Percentiles rank a stretch among this genome's conserved stretches.
These are phyloP conservation scores for Panulirus ornatus DNA, from an alignment of 1,140 invertebrate species.

Conservation along the genomic window DNA sequence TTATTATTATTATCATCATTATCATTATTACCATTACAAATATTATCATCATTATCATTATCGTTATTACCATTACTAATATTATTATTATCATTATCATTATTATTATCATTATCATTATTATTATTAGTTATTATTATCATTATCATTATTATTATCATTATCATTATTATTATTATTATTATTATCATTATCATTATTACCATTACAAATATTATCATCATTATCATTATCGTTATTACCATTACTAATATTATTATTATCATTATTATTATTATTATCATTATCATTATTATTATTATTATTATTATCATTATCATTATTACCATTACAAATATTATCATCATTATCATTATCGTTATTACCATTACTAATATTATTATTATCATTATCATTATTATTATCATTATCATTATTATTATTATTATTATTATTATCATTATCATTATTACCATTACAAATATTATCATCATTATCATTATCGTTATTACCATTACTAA, in stretches of 20 bases:
- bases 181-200: neutral
- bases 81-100: conserved; percentile 42
- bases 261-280: too few relatives aligned
- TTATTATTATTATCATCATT: conserved; percentile 27
- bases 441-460: too few relatives aligned
- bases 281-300: too few relatives aligned
- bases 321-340: too few relatives aligned
- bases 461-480: too few relatives aligned
- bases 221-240: neutral
- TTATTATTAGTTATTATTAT: conserved; percentile 8
- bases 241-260: neutral
- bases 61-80: conserved; percentile 12
- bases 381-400: too few relatives aligned
- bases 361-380: too few relatives aligned
- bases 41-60: conserved; percentile 34
- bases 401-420: too few relatives aligned
- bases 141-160: conserved; percentile 2
- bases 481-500: too few relatives aligned
- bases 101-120: conserved; percentile 6
- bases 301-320: too few relatives aligned
- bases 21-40: conserved; percentile 10
- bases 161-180: conserved; percentile 6
- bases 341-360: too few relatives aligned
- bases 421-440: too few relatives aligned
- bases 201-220: neutral